A percentile compares a stretch with the other conserved stretches of the same genome.
phyloP scores from a whole-genome alignment of 1,140 invertebrate genomes.

The Musca domestica region DNA sequence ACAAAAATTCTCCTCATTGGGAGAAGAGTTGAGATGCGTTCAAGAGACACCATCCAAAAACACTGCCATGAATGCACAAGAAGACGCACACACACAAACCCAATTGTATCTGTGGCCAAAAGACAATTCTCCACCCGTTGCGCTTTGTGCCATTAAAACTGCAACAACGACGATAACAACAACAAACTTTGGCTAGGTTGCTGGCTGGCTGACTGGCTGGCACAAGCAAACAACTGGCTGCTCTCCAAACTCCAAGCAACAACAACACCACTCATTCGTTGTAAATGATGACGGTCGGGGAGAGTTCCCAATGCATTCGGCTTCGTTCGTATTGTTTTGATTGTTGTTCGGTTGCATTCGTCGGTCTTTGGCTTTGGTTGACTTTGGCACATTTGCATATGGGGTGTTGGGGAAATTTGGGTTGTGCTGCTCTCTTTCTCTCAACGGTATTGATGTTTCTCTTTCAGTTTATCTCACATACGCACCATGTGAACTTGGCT shows the following conservation, averaged over 20 bases:
- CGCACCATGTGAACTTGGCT: constrained; percentile 9
- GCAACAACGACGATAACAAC: not conserved
- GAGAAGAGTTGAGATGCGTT: constrained; percentile 12
- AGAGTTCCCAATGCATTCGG: no score
- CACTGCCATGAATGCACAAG: not conserved
- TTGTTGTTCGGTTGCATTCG: constrained; percentile 15
- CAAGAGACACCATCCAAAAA: constrained; percentile 9
- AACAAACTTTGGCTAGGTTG: no score
- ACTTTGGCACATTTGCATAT: not conserved
- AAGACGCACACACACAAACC: not conserved
- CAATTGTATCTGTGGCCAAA: not conserved
- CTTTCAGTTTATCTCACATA: no score
- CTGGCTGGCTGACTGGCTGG: no score
- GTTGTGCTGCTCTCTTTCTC: not conserved
- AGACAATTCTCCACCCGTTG: no score
- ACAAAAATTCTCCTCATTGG: constrained; percentile 8
- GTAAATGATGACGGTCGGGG: not conserved
- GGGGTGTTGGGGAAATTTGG: not conserved
- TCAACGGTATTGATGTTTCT: not conserved
- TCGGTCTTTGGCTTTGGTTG: not conserved
- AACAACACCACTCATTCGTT: not conserved
- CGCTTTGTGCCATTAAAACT: not conserved
- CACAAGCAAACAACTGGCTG: constrained; percentile 20
- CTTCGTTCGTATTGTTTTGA: constrained; percentile 1
- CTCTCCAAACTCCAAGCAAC: constrained; percentile 22